Base-by-base conservation (phyloP, 2,797 vertebrate species). In the Enteromius afrohamiltoni region DNA sequence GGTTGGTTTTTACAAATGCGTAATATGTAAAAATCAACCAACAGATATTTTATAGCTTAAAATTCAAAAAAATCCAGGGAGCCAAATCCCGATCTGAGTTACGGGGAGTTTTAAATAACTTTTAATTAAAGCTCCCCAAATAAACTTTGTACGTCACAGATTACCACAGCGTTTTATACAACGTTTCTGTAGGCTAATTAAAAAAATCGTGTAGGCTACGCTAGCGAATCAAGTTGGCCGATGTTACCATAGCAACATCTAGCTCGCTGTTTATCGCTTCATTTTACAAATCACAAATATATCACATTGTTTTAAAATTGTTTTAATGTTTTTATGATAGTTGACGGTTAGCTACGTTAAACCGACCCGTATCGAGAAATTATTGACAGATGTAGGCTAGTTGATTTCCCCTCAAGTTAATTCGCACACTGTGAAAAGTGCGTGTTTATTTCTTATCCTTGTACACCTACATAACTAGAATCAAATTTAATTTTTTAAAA, bases 401-500 rank as follows among this genome's bases (percentile, higher is more conserved):
- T 29, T 31, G 37, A 7, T 42, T 16, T 75, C 23, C 10, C 3
- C 3, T 6, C 13, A 29, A 47, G n/a, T 23, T 26, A 45, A 26
- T 70, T n/a, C 37, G 34, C 68, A 65, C 26, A 21, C n/a, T 49
- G 8, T 49, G 26, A 3, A 67, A 23, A 67, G 16, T n/a, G 4
- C 23, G 29, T 75, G 7, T 34, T 23, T 23, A 29, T 62, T 62
- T 62, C 23, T 64, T 31, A 8, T 64, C 29, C 31, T 65, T 34
- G 34, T 26, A 58, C n/a, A 29, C 26, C 40, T 42, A 62, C n/a
- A 40, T 40, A 55, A 68, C 64, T 42, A 69, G 4, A 78, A 78
- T 83, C 51, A 26, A 71, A 83, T 83, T 60, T 83, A 34, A 26
- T 83, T 65, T 77, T 55, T 42, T 49, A 78, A 77, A 77, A 78